Base-by-base conservation (phyloP, 2,113 vertebrate genomes). In the Campylomormyrus numenius region DNA sequence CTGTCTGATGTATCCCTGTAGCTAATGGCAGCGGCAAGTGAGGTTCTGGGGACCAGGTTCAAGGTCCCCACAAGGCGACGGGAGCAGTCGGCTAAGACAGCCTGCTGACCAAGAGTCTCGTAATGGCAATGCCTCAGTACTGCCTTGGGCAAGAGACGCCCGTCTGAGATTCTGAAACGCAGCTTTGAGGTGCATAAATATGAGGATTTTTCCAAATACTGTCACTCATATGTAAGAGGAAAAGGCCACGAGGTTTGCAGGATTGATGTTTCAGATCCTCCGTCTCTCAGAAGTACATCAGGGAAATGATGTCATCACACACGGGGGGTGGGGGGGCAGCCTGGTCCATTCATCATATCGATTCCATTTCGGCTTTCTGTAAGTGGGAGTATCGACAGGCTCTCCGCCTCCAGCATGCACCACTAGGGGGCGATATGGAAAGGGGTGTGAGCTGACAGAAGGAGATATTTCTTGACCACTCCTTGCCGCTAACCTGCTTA, bases 401-500 rank as follows among this genome's bases (percentile, higher is more conserved):
- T 45, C 45, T 48, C 45, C 5, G 4, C 15, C 13, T 35, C 70
- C 70, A 17, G 70, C 70, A 19, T 46, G 19, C 21, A 48, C 15
- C 83, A 85, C 39, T 46, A 85, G 83, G 19, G 21, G 21, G 39
- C 31, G 15, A 35, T 19, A 24, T 48, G 77, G 42, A 48, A 46
- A 10, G 8, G 35, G 42, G 80, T 1, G 17, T 3, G 42, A 84
- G 80, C 15, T 10, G 6, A 39, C 39, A 24, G 35, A 46, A 8
- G 19, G 19, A 48, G 17, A n/a, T 45, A 89, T 21, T 86, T 88
- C 49, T 45, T 92, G 93, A 89, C 89, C 89, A 80, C 48, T 91
- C 90, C 87, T 49, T 56, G 92, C 39, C 3, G 3, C 39, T 95
- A 96, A 96, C 94, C 90, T 90, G 89, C 92, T 96, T 95, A 94